Base-by-base conservation (phyloP, 37 sponge, comb jelly and placozoan genomes). In the Sycon ciliatum region DNA sequence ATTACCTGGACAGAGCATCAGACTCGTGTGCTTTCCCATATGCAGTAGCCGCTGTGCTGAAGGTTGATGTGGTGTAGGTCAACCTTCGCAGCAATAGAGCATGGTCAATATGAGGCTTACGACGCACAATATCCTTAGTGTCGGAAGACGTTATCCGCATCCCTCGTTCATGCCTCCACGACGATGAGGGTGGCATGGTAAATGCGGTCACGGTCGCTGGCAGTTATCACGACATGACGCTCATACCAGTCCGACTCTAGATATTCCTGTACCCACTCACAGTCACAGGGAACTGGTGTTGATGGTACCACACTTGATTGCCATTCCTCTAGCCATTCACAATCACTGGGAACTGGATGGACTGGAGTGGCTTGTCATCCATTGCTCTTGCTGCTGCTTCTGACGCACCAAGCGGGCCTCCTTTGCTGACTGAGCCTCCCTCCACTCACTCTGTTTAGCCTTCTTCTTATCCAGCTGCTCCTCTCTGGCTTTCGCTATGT, bases 261-360 rank as follows among this genome's bases (percentile, higher is more conserved):
- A 27, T 40, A 3, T 24, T 67, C 68, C 26, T 67, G 39, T 40
- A 67, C 38, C 68, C 38, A 67, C 26, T 67, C 68, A 36, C 68
- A 67, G 39, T 67, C 68, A 67, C 3, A 67, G 36, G 68, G 68
- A 39, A 67, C 39, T 67, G 68, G 68, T 23, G 68, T 67, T n/a
- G n/a, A n/a, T n/a, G n/a, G n/a, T n/a, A n/a, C n/a, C n/a, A n/a
- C n/a, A n/a, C n/a, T n/a, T n/a, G n/a, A n/a, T n/a, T n/a, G n/a
- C n/a, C n/a, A n/a, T n/a, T n/a, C n/a, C n/a, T n/a, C n/a, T n/a
- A n/a, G n/a, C n/a, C n/a, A n/a, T n/a, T n/a, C n/a, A n/a, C n/a
- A n/a, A n/a, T n/a, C n/a, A n/a, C n/a, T n/a, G n/a, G n/a, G n/a
- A n/a, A n/a, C n/a, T n/a, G n/a, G n/a, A n/a, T n/a, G n/a, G n/a